These are phyloP conservation scores for Channallabes apus DNA, from an alignment of 2,797 vertebrate genomes.

Conservation along the genomic window DNA sequence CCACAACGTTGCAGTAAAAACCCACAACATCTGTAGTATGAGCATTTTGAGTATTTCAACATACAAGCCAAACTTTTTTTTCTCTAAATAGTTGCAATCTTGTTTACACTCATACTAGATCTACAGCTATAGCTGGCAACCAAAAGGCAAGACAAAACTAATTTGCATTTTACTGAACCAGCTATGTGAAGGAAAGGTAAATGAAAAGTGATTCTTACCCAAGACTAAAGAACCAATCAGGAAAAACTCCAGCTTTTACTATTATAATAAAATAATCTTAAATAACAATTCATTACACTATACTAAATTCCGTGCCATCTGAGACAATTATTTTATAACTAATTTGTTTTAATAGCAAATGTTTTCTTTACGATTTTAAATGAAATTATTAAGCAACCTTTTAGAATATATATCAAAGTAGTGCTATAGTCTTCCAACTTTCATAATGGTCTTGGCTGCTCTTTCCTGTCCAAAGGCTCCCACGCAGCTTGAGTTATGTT, in stretches of 20 bases:
- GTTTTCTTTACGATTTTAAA: background rate
- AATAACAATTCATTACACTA: background rate
- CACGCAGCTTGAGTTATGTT: constrained; percentile 23
- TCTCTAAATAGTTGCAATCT: background rate
- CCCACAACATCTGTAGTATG: constrained; percentile 17
- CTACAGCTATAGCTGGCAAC: constrained; percentile 8
- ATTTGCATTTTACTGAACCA: background rate
- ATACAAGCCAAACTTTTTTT: constrained; percentile 15
- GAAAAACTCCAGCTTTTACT: background rate
- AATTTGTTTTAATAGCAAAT: background rate
- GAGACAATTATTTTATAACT: background rate
- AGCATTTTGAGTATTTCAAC: background rate
- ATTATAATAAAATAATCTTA: background rate
- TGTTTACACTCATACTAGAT: constrained; percentile 24
- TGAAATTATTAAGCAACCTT: background rate
- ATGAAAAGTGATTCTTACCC: no score
- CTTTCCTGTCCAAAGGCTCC: constrained; percentile 9
- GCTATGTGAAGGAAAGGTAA: background rate
- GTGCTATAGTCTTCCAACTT: background rate
- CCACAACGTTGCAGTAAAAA: constrained; percentile 27
- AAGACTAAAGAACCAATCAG: background rate
- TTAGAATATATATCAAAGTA: background rate
- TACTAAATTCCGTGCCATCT: background rate
- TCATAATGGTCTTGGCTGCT: constrained; percentile 13
- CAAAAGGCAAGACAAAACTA: background rate